Percentiles rank a stretch among this genome's conserved stretches.
Evolutionary conservation across 2,113 vertebrate genomes (phyloP).

Genomic region (Neotoma lepida): DNA sequence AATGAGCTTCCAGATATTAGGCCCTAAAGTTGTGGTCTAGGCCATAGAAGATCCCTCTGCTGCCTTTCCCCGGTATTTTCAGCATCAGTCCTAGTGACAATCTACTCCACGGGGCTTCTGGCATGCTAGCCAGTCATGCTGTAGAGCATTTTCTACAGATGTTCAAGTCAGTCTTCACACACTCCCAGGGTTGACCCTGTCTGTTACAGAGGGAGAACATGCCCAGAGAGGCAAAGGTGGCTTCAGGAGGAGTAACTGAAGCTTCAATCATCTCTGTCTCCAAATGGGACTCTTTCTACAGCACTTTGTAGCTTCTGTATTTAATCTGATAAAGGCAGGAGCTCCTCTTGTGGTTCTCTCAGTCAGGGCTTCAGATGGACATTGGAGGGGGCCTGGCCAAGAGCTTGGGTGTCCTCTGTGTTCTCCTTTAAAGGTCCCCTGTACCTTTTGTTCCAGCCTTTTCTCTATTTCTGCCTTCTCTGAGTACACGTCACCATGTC

Average conservation of each 20-base stretch:
- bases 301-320: neutral
- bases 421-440: neutral
- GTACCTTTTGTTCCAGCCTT: neutral
- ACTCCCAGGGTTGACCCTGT: neutral
- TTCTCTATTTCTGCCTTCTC: neutral
- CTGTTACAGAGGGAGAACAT: neutral
- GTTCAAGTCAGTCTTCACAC: neutral
- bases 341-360: neutral
- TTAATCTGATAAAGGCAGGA: neutral
- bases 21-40: neutral
- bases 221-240: neutral
- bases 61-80: neutral
- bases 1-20: neutral
- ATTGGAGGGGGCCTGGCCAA: neutral
- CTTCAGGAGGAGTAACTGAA: neutral
- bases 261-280: neutral
- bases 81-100: neutral
- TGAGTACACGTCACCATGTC: neutral
- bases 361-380: neutral
- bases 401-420: no score
- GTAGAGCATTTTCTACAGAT: neutral
- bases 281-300: neutral
- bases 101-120: neutral
- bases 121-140: no score
- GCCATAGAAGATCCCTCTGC: neutral